A percentile compares a stretch with the other conserved stretches of the same genome.
Conservation (phyloP, 2,888 invertebrate genomes). For the Polydrusus pterygomalis region DNA sequence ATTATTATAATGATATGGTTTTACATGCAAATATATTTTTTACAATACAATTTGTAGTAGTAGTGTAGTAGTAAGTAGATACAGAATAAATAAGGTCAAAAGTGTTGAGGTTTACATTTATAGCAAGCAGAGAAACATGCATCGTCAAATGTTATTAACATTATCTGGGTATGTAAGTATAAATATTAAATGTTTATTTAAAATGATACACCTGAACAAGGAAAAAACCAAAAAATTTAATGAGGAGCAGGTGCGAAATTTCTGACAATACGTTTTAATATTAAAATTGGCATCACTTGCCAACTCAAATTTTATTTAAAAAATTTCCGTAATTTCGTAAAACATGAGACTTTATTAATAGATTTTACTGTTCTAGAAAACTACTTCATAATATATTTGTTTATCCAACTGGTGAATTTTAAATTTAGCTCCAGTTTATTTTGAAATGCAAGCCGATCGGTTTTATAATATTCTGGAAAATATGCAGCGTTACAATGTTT, state of each 20-base stretch:
- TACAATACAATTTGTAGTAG: no score
- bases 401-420: slow-evolving; percentile 29
- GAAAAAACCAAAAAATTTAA: slow-evolving; percentile 3
- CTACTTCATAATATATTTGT: slow-evolving; percentile 25
- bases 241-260: slow-evolving; percentile 23
- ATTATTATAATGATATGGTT: no score
- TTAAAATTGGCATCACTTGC: neutral
- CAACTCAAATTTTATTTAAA: slow-evolving; percentile 6
- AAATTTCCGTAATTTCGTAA: slow-evolving; percentile 34
- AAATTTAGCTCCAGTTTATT: slow-evolving; percentile 32
- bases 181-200: neutral
- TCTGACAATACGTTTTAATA: neutral
- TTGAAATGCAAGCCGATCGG: neutral
- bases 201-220: neutral
- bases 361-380: slow-evolving; percentile 38
- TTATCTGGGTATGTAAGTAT: no score
- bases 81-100: no score
- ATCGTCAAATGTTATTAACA: no score
- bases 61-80: no score
- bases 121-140: no score
- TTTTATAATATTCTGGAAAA: slow-evolving; percentile 14
- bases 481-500: neutral
- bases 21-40: no score
- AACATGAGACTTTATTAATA: slow-evolving; percentile 40
- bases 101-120: no score